Evolutionary conservation across 2,113 vertebrate genomes (phyloP), one percentile per base, ranked within the genome.

Genomic region (Crypturellus undulatus): DNA sequence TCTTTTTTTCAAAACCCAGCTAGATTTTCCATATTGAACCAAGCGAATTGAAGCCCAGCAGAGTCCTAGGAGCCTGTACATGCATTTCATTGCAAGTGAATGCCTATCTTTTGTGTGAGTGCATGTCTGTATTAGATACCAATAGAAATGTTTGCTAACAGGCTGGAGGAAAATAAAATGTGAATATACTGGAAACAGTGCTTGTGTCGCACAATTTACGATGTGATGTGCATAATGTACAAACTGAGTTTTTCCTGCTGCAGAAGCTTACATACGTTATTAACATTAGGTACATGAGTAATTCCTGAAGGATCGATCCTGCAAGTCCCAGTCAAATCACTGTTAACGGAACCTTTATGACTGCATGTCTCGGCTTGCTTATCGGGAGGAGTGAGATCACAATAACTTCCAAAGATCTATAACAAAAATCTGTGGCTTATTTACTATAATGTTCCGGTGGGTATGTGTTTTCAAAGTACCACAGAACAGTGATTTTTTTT

Each of bases 21-120:
- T 80, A 87, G 47, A 72, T 95, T 95, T 96, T 96, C 88, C 79
- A 24, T 86, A 62, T 38, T 81, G 83, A 91, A 88, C 79, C 88
- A 84, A 84, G 67, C 79, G 83, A 92, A 94, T 6, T 81, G 65
- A 36, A 92, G 62, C 34, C 62, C 65, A 76, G 38, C 17, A 60
- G 72, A 81, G 80, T 90, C 73, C 47, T 92, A 71, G 56, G 43
- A 92, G 73, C 34, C 64, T 34, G 68, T 70, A 56, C 40, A 36
- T 89, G 18, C 30, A 84, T 42, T 93, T 94, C 69, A 79, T 76
- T 91, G 68, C 28, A 60, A 78, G 26, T 72, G 20, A 88, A 81
- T 75, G 76, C 75, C 71, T 88, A 64, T 49, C 49, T 38, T 59
- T 38, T 45, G 12, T 15, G 10, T 10, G 30, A 32, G 28, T 58